Base-by-base conservation (phyloP, 2,888 invertebrate genomes). In the Ypsolopha scabrella region DNA sequence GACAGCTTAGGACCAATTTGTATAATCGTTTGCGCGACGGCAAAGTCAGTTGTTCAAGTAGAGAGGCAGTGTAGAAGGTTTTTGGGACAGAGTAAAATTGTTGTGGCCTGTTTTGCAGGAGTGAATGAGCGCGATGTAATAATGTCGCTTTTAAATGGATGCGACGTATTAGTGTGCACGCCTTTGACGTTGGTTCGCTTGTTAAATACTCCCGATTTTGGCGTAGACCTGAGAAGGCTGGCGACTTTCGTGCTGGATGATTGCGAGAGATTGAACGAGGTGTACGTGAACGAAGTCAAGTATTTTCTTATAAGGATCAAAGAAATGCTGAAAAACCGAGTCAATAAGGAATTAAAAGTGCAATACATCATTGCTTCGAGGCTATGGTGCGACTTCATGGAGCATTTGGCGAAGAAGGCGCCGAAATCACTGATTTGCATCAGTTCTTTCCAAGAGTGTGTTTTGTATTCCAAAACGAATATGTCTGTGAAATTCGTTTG, bases 361-460 rank as follows among this genome's bases (percentile, higher is more conserved):
- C 92, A 93, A 65, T 75, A 90, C 45, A 71, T 93, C 1, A 70
- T 89, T 0, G 87, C 89, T 1, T 88, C 91, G 0, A 82, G 89
- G 50, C 77, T 88, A 48, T 95, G 94, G 94, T 90, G 89, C 37
- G 65, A 77, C 11, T 70, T 82, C 9, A 74, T 94, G 60, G 80
- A 88, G 47, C 72, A 82, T 0, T 79, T 94, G 34, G 80, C 88
- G 0, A 80, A 77, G 41, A 80, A 76, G 45, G 85, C 91, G 11
- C 78, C 86, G 0, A 87, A 90, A 61, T 90, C 93, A 0, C 78
- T 91, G 1, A 74, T 94, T 6, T 90, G 92, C 52, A 91, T 95
- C 52, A 89, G 91, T 0, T 91, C 93, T 24, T 90, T 90, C 59
- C 87, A 93, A 58, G 94, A 95, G 75, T 93, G 93, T 47, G 90